Base-by-base conservation (phyloP, 1,140 invertebrate species). In the Drosophila guanche region DNA sequence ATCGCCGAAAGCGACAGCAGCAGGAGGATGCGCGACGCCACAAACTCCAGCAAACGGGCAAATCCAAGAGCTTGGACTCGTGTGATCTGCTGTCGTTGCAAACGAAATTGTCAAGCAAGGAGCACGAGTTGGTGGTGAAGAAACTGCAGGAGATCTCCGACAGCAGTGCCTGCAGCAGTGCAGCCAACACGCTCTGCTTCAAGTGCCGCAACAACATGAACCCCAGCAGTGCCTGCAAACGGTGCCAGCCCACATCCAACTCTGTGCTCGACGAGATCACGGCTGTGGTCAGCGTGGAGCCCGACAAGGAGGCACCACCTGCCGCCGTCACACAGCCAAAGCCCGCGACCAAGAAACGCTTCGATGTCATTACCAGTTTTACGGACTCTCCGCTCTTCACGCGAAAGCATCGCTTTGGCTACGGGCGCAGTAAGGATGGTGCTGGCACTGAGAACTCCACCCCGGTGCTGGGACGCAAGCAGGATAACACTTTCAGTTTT, bases 41-140 rank as follows among this genome's bases (percentile, higher is more conserved):
- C 0, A 94, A 94, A 67, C 90, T 97, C 5, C 95, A 94, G 55
- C 95, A 95, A 60, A 96, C 95, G 73, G 96, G 96, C 0, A 97
- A 97, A 88, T 97, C 96, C 0, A 95, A 95, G 70, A 96, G 96
- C 84, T 92, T 97, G 8, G 96, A 97, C 90, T 97, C 96, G 0
- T 96, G 95, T 73, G 96, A 97, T 58, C 54, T 91, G 27, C 61
- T 91, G 1, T 80, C 80, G 27, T 58, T 74, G 55, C 90, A 90
- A 48, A 76, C 76, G 14, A 91, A 86, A 43, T 45, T 74, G 52
- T 79, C 65, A 48, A 89, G 78, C 65, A 91, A 91, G 53, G 83
- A 91, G 45, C 68, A 73, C 42, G 89, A 91, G n/a, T 88, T 83
- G 46, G 70, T 72, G 61, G 71, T 90, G 47, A 73, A 72, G 6